Conservation (phyloP, 2,888 invertebrate species). For the Allophyes oxyacanthae region DNA sequence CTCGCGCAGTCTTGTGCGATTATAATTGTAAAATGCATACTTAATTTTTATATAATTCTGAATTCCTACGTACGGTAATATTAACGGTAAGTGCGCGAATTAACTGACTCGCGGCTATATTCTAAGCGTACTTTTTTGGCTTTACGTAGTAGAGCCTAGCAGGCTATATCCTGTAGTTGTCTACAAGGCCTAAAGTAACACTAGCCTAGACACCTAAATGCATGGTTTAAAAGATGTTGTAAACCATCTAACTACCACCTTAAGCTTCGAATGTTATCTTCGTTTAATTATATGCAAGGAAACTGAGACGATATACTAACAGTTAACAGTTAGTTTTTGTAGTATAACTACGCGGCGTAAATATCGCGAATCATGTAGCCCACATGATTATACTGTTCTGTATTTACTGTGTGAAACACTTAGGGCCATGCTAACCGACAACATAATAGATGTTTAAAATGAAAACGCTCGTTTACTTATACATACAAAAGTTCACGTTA, state of each 20-base stretch:
- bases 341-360: slow-evolving; percentile 32
- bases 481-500: no score
- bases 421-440: no score
- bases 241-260: slow-evolving; percentile 43
- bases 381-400: no score
- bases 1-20: slow-evolving; percentile 49
- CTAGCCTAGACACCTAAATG: no score
- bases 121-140: slow-evolving; percentile 1
- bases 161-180: no score
- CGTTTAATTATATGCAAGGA: slow-evolving; percentile 55
- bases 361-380: background rate
- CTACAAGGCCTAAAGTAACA: slow-evolving; percentile 8
- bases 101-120: slow-evolving; percentile 40
- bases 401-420: no score
- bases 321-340: slow-evolving; percentile 55
- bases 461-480: no score
- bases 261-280: slow-evolving; percentile 27
- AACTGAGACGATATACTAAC: slow-evolving; percentile 57
- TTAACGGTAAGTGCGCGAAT: slow-evolving; percentile 64
- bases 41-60: slow-evolving; percentile 48
- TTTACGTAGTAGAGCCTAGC: no score
- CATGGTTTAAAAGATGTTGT: no score
- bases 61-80: slow-evolving; percentile 32
- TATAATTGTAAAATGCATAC: slow-evolving; percentile 60
- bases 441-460: no score